Conservation (phyloP, 2,113 vertebrate genomes). For the Phainopepla nitens region DNA sequence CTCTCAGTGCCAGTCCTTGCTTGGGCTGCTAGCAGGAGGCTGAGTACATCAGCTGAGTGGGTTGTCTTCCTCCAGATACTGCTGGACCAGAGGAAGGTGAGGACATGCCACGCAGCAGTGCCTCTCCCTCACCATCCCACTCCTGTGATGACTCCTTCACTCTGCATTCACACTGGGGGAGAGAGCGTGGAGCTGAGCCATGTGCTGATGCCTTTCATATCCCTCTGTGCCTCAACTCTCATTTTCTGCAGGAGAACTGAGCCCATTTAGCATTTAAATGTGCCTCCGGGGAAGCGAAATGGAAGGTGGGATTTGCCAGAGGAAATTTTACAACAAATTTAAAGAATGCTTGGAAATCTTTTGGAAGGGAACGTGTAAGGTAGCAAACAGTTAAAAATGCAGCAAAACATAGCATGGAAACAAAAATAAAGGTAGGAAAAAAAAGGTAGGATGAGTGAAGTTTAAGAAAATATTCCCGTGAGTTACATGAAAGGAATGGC, state of each 20-base stretch:
- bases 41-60: background rate
- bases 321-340: background rate
- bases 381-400: background rate
- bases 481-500: background rate
- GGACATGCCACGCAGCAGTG: background rate
- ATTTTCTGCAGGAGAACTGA: background rate
- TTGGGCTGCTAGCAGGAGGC: background rate
- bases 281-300: background rate
- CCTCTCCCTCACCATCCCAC: background rate
- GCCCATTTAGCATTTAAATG: background rate
- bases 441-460: background rate
- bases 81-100: background rate
- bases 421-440: background rate
- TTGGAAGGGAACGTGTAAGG: background rate
- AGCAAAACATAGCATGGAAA: background rate
- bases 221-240: background rate
- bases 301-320: background rate
- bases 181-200: background rate
- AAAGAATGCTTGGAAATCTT: background rate
- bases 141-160: background rate
- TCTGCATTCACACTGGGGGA: background rate
- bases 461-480: background rate
- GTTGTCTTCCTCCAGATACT: background rate
- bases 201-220: background rate
- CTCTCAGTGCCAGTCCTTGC: background rate